Percentiles rank a stretch among this genome's conserved stretches.
phyloP scores from a whole-genome alignment of 2,888 invertebrate genomes.

The Himalopsyche japonica region DNA sequence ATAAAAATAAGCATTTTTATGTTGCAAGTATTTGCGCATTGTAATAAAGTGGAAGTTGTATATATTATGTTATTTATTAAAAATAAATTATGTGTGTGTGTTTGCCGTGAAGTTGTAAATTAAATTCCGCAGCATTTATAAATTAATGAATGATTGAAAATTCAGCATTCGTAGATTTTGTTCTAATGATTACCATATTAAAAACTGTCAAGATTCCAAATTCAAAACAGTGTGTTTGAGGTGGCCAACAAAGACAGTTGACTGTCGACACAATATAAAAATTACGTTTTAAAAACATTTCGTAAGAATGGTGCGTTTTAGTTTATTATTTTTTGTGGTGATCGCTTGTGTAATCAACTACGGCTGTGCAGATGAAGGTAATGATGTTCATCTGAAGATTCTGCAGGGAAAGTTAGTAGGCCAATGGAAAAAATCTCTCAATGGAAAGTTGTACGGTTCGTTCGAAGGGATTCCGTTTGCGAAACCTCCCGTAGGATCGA shows the following conservation, averaged over 20 bases:
- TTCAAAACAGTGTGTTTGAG: not conserved
- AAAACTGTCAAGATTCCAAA: not conserved
- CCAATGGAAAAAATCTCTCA: conserved; percentile 51
- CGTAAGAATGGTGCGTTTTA: not conserved
- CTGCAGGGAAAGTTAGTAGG: conserved; percentile 51
- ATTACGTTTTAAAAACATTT: not conserved
- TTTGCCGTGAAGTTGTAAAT: no score
- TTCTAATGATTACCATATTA: no score
- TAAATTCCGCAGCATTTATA: no score
- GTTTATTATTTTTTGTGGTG: not conserved
- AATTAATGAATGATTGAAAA: no score
- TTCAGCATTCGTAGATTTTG: no score
- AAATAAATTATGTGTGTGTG: no score
- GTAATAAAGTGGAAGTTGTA: no score
- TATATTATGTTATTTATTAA: no score
- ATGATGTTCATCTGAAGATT: conserved; percentile 43
- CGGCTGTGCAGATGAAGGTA: not conserved
- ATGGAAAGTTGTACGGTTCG: conserved; percentile 57
- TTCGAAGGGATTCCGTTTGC: conserved; percentile 72
- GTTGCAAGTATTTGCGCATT: no score
- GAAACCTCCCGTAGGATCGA: conserved; percentile 65
- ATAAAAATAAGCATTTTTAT: no score
- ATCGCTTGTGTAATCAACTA: not conserved
- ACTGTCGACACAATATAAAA: not conserved
- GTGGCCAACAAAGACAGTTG: not conserved